These are phyloP conservation scores for Notothenia rossii DNA, from an alignment of 2,113 vertebrate genomes.

Conservation along the genomic window DNA sequence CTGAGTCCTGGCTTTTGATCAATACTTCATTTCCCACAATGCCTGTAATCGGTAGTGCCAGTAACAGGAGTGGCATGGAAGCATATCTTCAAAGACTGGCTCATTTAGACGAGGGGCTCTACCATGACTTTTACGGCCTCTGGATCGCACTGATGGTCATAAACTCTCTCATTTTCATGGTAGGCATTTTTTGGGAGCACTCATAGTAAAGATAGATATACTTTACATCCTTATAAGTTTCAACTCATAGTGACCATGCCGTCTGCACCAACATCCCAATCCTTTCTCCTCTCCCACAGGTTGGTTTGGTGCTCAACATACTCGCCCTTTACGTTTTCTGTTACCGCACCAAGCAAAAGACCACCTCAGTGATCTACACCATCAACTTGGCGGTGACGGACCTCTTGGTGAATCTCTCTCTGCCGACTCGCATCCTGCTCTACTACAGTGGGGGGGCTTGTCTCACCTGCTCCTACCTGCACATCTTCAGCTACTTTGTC, in stretches of 20 bases:
- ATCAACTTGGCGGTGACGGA: slow-evolving; percentile 96
- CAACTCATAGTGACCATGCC: background rate
- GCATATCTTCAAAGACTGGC: slow-evolving; percentile 88
- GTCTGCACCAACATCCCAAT: background rate
- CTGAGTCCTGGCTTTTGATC: slow-evolving; percentile 57
- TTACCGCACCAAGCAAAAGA: slow-evolving; percentile 90
- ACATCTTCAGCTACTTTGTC: slow-evolving; percentile 96
- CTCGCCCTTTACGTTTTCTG: slow-evolving; percentile 95
- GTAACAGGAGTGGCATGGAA: slow-evolving; percentile 69
- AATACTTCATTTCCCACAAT: slow-evolving; percentile 70
- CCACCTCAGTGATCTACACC: slow-evolving; percentile 94
- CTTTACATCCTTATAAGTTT: background rate
- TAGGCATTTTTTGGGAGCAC: slow-evolving; percentile 20
- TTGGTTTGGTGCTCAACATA: slow-evolving; percentile 92
- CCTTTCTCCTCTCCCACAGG: slow-evolving; percentile 61
- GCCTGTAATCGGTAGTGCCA: slow-evolving; percentile 23
- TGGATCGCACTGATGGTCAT: slow-evolving; percentile 91
- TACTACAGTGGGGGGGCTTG: slow-evolving; percentile 90
- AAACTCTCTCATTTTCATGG: slow-evolving; percentile 92
- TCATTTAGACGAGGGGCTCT: slow-evolving; percentile 87
- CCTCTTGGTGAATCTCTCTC: slow-evolving; percentile 93
- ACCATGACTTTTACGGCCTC: slow-evolving; percentile 88
- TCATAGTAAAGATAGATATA: background rate
- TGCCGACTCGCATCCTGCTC: slow-evolving; percentile 91
- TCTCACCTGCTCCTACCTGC: slow-evolving; percentile 89